Evolutionary conservation across 2,113 vertebrate species (phyloP).

Genomic region (Pyrgilauda ruficollis): DNA sequence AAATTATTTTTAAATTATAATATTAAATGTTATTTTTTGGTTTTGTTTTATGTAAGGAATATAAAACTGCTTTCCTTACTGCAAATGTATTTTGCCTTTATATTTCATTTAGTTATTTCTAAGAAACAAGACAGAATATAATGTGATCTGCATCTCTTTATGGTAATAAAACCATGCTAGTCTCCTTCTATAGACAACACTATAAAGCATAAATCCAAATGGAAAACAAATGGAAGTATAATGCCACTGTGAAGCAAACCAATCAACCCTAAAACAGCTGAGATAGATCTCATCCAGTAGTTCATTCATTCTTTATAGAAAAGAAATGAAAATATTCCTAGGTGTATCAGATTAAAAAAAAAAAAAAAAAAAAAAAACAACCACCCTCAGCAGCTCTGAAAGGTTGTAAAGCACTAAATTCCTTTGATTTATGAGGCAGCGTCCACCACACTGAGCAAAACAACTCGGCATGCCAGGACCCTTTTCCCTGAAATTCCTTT

Average conservation of each 20-base stretch:
- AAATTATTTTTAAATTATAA: not conserved
- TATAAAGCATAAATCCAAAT: conserved; percentile 59
- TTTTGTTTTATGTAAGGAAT: not conserved
- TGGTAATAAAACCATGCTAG: conserved; percentile 57
- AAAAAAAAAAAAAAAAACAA: not conserved
- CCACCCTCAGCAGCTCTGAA: conserved; percentile 15
- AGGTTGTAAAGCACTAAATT: conserved; percentile 66
- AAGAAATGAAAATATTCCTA: conserved; percentile 61
- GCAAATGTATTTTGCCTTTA: not conserved
- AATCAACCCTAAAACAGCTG: conserved; percentile 60
- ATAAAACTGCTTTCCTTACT: not conserved
- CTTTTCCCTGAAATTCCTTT: conserved; percentile 70
- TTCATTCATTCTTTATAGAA: conserved; percentile 65
- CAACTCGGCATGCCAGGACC: conserved; percentile 54
- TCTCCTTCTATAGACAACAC: conserved; percentile 52
- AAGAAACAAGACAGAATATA: not conserved
- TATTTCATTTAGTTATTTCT: not conserved
- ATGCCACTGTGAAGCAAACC: conserved; percentile 42
- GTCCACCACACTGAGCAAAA: conserved; percentile 43
- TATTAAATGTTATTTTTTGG: not conserved
- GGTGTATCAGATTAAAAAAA: conserved; percentile 59
- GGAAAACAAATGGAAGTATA: conserved; percentile 59
- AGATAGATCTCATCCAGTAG: conserved; percentile 44
- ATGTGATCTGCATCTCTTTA: conserved; percentile 63
- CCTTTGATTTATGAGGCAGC: conserved; percentile 72